Conservation (phyloP, 2,888 invertebrate genomes). For the Pristionchus maxplancki region DNA sequence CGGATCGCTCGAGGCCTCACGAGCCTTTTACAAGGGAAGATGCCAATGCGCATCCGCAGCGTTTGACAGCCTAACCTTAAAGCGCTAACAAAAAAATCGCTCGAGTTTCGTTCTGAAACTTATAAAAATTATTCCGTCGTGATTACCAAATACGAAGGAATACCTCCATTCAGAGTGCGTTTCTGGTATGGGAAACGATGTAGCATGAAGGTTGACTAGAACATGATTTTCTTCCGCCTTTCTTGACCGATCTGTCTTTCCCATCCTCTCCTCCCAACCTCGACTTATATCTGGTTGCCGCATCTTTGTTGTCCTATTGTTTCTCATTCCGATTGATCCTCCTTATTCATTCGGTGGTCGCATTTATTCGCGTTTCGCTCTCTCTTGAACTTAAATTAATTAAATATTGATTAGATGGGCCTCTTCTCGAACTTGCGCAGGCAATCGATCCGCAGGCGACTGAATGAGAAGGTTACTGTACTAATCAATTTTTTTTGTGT, state of each 20-base stretch:
- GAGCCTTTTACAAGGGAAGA: too few species aligned
- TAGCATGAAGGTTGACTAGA: too few species aligned
- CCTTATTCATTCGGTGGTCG: not conserved
- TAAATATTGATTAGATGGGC: not conserved
- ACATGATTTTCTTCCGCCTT: not conserved
- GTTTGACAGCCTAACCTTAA: too few species aligned
- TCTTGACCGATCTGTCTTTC: not conserved
- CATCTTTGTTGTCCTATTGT: conserved; percentile 23
- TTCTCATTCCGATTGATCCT: not conserved
- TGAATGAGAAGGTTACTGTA: conserved; percentile 26
- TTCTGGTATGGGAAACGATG: too few species aligned
- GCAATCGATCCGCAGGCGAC: not conserved
- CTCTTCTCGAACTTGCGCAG: conserved; percentile 36
- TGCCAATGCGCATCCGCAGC: too few species aligned
- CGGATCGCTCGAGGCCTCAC: too few species aligned
- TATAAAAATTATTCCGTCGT: too few species aligned
- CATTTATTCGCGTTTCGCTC: not conserved
- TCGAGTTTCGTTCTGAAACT: too few species aligned
- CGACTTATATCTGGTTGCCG: not conserved
- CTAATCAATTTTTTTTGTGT: too few species aligned
- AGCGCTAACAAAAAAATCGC: too few species aligned
- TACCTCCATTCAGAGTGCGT: too few species aligned
- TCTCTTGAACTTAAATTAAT: not conserved
- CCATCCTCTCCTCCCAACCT: not conserved
- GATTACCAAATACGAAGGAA: too few species aligned